Percentiles rank a stretch among this genome's conserved stretches.
Conservation (phyloP, 2,113 vertebrate genomes). For the Pseudopodoces humilis region DNA sequence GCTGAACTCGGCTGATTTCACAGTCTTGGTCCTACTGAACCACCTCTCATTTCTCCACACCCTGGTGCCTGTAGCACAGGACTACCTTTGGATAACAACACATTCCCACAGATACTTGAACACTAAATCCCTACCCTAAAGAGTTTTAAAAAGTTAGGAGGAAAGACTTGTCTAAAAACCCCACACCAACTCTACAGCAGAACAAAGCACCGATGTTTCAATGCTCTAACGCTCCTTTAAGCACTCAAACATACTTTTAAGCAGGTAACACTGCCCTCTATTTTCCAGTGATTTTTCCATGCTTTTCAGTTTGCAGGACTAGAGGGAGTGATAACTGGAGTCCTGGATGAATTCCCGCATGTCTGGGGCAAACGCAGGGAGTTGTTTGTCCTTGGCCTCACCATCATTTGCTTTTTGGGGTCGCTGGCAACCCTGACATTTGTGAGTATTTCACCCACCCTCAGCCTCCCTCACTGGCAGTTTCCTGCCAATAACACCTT, state of each 20-base stretch:
- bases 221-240: background rate
- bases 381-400: slow-evolving; percentile 87
- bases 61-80: background rate
- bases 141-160: background rate
- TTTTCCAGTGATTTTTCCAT: background rate
- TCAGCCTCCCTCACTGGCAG: background rate
- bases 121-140: background rate
- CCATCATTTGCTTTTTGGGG: slow-evolving; percentile 88
- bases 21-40: background rate
- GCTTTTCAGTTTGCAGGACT: slow-evolving; percentile 90
- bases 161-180: background rate
- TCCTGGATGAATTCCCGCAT: slow-evolving; percentile 93
- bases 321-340: slow-evolving; percentile 93
- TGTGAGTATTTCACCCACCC: slow-evolving; percentile 72
- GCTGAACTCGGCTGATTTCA: background rate
- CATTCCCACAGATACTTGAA: background rate
- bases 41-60: background rate
- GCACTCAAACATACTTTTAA: background rate
- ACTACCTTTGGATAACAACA: background rate
- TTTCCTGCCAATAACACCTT: background rate
- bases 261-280: background rate
- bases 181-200: background rate
- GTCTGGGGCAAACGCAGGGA: slow-evolving; percentile 88
- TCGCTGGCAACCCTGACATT: slow-evolving; percentile 89
- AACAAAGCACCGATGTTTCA: background rate